Conservation (phyloP, 92 coral and sea anemone species). For the Actinostola sp. region DNA sequence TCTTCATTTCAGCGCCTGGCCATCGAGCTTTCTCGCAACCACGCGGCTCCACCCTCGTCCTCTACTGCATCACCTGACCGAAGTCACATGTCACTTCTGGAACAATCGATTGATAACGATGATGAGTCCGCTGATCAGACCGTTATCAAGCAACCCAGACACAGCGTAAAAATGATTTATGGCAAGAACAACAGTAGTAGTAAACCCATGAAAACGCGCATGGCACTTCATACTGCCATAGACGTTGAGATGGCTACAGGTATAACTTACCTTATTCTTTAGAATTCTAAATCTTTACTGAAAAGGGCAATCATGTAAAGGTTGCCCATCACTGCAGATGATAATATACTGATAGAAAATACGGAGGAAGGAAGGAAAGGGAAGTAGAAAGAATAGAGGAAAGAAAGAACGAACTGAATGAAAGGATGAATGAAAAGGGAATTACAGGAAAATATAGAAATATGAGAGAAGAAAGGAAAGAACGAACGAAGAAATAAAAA, state of each 20-base stretch:
- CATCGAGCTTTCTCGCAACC: conserved; percentile 88
- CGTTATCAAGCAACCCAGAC: conserved; percentile 61
- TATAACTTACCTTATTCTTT: conserved; percentile 7
- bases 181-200: conserved; percentile 41
- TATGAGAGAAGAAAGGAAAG: too few relatives aligned
- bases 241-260: conserved; percentile 96
- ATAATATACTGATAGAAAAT: too few relatives aligned
- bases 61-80: conserved; percentile 63
- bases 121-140: conserved; percentile 80
- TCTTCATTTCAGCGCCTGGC: conserved; percentile 77
- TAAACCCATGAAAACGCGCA: conserved; percentile 56
- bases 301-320: too few relatives aligned
- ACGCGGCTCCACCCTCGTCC: conserved; percentile 59
- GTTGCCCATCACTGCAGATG: too few relatives aligned
- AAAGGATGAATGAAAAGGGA: too few relatives aligned
- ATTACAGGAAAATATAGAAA: too few relatives aligned
- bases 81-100: conserved; percentile 89
- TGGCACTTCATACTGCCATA: conserved; percentile 78
- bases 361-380: too few relatives aligned
- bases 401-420: too few relatives aligned
- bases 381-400: too few relatives aligned
- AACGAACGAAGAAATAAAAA: too few relatives aligned
- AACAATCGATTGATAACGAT: conserved; percentile 84
- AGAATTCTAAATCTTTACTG: not conserved
- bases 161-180: conserved; percentile 26